Percentiles rank a stretch among this genome's conserved stretches.
Evolutionary conservation across 2,797 vertebrate species (phyloP).

Genomic region (Cuculus canorus): DNA sequence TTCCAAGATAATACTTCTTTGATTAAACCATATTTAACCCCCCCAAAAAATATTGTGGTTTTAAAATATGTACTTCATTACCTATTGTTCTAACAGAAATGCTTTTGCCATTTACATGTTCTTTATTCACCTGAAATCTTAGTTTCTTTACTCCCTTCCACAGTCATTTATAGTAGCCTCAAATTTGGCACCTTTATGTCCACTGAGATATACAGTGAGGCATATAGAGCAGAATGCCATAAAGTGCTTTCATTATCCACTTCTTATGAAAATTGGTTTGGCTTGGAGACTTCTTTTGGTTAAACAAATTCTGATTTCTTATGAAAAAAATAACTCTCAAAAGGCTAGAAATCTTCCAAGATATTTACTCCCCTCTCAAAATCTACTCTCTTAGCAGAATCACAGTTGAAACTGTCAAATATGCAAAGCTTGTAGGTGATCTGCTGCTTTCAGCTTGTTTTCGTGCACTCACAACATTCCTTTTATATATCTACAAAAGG

Average conservation of each 20-base stretch:
- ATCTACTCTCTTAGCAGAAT: not conserved
- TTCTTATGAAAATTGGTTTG: not conserved
- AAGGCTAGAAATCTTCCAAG: not conserved
- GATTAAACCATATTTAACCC: not conserved
- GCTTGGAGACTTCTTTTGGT: not conserved
- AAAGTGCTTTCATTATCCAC: not conserved
- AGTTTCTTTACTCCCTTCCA: not conserved
- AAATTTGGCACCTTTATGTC: not conserved
- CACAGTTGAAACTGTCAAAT: not conserved
- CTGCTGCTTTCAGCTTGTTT: not conserved
- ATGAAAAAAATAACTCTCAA: not conserved
- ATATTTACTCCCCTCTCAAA: not conserved
- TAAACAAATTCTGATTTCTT: not conserved
- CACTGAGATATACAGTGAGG: not conserved
- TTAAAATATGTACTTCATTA: not conserved
- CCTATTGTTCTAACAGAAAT: not conserved
- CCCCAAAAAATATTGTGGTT: not conserved
- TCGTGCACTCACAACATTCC: not conserved
- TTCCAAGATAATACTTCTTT: not conserved
- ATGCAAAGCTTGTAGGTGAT: not conserved
- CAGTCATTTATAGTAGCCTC: not conserved
- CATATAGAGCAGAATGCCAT: not conserved
- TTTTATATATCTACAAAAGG: not conserved
- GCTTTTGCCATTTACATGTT: fast-evolving
- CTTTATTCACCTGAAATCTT: not conserved